phyloP scores from a whole-genome alignment of 2,113 vertebrate species.

The Crotophaga sulcirostris region DNA sequence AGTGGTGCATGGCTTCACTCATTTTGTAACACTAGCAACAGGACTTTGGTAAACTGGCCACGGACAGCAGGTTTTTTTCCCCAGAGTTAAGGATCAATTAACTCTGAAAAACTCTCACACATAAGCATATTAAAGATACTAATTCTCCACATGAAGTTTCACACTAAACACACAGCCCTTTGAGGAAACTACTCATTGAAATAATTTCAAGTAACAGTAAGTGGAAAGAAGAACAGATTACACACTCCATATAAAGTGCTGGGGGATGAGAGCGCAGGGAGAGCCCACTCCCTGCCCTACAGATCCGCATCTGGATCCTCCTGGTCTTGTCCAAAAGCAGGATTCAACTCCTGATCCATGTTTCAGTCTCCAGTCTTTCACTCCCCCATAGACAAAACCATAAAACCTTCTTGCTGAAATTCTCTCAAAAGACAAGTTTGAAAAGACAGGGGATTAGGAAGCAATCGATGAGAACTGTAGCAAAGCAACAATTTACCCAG shows the following conservation, averaged over 20 bases:
- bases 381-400: background rate
- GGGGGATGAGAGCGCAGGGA: background rate
- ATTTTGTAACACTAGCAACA: background rate
- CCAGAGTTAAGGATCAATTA: background rate
- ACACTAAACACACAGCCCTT: background rate
- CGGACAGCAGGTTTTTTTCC: background rate
- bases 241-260: background rate
- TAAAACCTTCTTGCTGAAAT: constrained; percentile 9
- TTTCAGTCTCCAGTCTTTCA: background rate
- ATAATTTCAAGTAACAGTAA: background rate
- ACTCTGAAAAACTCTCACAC: background rate
- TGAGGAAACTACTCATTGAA: background rate
- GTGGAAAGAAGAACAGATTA: background rate
- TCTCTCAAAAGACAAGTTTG: constrained; percentile 4
- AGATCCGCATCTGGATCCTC: background rate
- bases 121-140: background rate
- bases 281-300: background rate
- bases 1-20: background rate
- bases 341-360: background rate
- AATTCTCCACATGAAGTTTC: background rate
- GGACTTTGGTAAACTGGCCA: background rate
- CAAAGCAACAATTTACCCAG: constrained; percentile 57
- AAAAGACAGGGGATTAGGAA: constrained; percentile 42
- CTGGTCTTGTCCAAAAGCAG: background rate
- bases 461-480: background rate